Evolutionary conservation across 2,888 invertebrate genomes (phyloP), one percentile per base, ranked within the genome.

Genomic region (Nymphalis polychloros): DNA sequence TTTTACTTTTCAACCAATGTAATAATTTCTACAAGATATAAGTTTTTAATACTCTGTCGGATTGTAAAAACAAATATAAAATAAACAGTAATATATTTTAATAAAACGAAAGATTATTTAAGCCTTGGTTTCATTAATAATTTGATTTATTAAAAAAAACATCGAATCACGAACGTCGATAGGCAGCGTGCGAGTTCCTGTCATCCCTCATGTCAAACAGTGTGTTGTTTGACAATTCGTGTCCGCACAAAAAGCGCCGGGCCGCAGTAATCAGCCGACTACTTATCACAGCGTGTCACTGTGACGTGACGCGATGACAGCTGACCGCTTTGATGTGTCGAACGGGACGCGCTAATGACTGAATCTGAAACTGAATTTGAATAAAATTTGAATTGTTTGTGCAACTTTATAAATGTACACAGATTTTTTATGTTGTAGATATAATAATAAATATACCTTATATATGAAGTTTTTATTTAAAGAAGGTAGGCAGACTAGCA

Each of bases 281-380:
- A 88, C 89, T 86, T 86, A 87, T 89, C 89, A 89, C 77, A 75
- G 70, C 71, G 68, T 78, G 81, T 79, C 81, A 79, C 76, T 79
- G 76, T 86, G 84, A 84, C 81, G 78, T 78, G 50, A 61, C 68
- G 79, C 77, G 79, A 77, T 82, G 82, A 84, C 80, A 83, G 84
- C 76, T 73, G 76, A 76, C 78, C 78, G 73, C 87, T 87, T 87
- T 88, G 88, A 88, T 84, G 86, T 86, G 87, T 85, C 87, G 84
- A 76, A 75, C 74, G 71, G 75, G 77, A 71, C 60, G 35, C 57
- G 60, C 59, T 65, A 60, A 65, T 59, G 52, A 20, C 19, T 19
- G 52, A 60, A 53, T 27, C 8, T 7, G 60, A 35, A 17, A 53
- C 27, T 31, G 17, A 17, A 57, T 57, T 57, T 57, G 57, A 57